Evolutionary conservation across 1,140 invertebrate species (phyloP), one percentile per base, ranked within the genome.

Genomic region (Drosophila trapezifrons): DNA sequence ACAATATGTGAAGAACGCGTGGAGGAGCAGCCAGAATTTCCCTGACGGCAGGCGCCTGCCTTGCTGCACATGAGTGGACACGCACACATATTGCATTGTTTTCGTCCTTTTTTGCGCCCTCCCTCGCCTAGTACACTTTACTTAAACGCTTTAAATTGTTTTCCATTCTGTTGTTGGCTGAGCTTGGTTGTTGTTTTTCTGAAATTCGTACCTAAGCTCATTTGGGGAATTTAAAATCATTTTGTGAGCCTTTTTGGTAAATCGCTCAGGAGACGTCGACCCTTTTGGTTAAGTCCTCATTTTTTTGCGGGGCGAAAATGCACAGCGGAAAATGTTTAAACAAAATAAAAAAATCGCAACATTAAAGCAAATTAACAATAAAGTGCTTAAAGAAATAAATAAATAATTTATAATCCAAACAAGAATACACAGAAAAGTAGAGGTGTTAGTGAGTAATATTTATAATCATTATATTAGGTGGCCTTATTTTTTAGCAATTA

Each of bases 61-160:
- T 85, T 84, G 81, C 80, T 85, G 81, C 81, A 84, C 77, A 80
- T 83, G 80, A 82, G 79, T 75, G 75, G 70, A 82, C 81, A 74
- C 73, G 45, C 77, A 70, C 63, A 69, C 66, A 79, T 55, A 63
- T 76, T 60, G 67, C 59, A 59, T 73, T 64, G 37, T 9, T 46
- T 18, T 29, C 38, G 32, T 59, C 25, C 40, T 25, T 58, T 51
- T 18, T 56, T 46, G 60, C 17, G 1, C 38, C 12, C 27, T 10
- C 32, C 12, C 27, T 10, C 32, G 10, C 15, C 51, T 10, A 37
- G 46, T 43, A 66, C 32, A 54, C 65, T 54, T 69, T 69, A 32
- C 62, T 66, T 69, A 69, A 69, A 69, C 46, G 65, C 43, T 66
- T 69, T 66, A 69, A 69, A 69, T 69, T 66, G 65, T 69, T 66